These are phyloP conservation scores for Zaprionus vittiger DNA, from an alignment of 1,140 invertebrate species.

Conservation along the genomic window DNA sequence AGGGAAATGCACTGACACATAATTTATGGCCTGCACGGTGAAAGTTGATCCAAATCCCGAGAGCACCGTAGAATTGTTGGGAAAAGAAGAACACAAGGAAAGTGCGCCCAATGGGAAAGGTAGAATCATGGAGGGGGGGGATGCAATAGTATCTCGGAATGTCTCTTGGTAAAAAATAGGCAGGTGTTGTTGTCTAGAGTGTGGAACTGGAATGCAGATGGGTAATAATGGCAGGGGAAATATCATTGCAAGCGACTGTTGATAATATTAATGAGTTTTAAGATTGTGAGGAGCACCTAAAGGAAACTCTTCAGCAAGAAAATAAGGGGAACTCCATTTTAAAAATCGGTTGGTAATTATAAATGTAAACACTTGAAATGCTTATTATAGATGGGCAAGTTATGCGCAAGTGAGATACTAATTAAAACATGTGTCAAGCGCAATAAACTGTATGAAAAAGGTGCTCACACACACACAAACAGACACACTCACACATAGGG, in stretches of 20 bases:
- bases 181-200: conserved; percentile 31
- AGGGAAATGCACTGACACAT: conserved; percentile 46
- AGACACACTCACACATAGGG: not conserved
- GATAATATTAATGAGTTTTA: not conserved
- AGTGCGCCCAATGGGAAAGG: conserved; percentile 15
- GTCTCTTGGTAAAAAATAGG: conserved; percentile 53
- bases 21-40: conserved; percentile 76
- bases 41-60: conserved; percentile 79
- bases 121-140: not conserved
- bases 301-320: too few species aligned
- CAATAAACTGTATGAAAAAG: conserved; percentile 6
- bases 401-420: conserved; percentile 7
- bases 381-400: conserved; percentile 4
- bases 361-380: not conserved
- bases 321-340: not conserved
- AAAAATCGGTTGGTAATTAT: not conserved
- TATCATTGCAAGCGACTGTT: not conserved
- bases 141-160: conserved; percentile 49
- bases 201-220: not conserved
- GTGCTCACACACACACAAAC: not conserved
- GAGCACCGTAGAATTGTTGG: conserved; percentile 61
- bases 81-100: conserved; percentile 4
- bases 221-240: not conserved
- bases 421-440: conserved; percentile 36
- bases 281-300: too few species aligned